Conservation (phyloP, 2,888 invertebrate genomes). For the Eupithecia subumbrata region DNA sequence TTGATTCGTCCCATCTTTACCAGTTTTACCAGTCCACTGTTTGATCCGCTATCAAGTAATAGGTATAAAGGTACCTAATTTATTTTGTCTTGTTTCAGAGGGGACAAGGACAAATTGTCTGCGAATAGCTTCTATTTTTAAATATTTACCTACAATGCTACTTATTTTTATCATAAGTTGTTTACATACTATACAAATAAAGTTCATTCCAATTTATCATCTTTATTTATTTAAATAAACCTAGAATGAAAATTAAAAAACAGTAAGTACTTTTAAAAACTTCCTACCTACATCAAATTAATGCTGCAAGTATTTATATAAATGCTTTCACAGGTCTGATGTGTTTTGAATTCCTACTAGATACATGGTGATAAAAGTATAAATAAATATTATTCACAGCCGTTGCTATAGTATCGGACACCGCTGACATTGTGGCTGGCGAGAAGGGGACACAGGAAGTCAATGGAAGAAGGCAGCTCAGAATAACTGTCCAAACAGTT, state of each 20-base stretch:
- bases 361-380: too few species aligned
- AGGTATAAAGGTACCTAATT: too few species aligned
- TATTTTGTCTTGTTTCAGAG: conserved; percentile 57
- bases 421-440: too few species aligned
- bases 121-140: conserved; percentile 71
- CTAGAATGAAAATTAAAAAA: not conserved
- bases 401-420: too few species aligned
- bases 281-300: not conserved
- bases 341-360: not conserved
- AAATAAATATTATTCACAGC: too few species aligned
- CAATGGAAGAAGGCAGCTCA: not conserved
- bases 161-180: conserved; percentile 31
- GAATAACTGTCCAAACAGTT: too few species aligned
- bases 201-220: not conserved
- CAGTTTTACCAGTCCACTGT: not conserved
- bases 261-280: not conserved
- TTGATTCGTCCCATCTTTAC: not conserved
- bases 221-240: not conserved
- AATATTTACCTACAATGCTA: conserved; percentile 32
- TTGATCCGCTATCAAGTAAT: not conserved
- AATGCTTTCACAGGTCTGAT: not conserved
- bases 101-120: conserved; percentile 62
- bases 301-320: not conserved
- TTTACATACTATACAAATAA: conserved; percentile 12
- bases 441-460: too few species aligned